phyloP scores from a whole-genome alignment of 1,140 invertebrate genomes.

The Drosophila melanica region DNA sequence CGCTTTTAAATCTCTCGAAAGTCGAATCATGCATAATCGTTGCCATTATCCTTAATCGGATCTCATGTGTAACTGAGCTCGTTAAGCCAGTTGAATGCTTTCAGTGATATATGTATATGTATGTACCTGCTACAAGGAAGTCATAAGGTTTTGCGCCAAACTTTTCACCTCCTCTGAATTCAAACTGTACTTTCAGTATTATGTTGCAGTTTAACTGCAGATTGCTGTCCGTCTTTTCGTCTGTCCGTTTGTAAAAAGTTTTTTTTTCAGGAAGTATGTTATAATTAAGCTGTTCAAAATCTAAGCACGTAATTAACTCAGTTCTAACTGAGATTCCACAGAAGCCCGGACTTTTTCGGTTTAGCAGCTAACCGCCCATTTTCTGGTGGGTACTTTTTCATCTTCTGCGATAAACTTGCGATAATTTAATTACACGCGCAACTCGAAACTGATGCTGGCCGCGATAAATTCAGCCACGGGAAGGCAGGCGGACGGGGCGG shows the following conservation, averaged over 20 bases:
- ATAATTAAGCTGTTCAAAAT: slow-evolving; percentile 50
- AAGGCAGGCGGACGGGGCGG: background rate
- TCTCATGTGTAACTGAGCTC: slow-evolving; percentile 3
- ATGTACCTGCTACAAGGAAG: background rate
- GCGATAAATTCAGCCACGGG: slow-evolving; percentile 11
- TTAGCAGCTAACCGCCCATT: slow-evolving; percentile 9
- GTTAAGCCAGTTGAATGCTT: slow-evolving; percentile 25
- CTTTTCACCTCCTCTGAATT: slow-evolving; percentile 1
- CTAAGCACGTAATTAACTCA: slow-evolving; percentile 58
- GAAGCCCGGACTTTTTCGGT: slow-evolving; percentile 29
- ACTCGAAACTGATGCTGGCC: slow-evolving; percentile 33
- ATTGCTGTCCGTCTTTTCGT: background rate
- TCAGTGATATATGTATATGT: slow-evolving; percentile 26
- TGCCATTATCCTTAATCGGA: slow-evolving; percentile 1
- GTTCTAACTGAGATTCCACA: slow-evolving; percentile 40
- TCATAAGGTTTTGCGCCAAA: background rate
- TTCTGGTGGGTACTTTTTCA: slow-evolving; percentile 18
- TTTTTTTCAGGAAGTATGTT: slow-evolving; percentile 8
- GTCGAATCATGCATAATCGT: background rate
- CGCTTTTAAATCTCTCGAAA: background rate
- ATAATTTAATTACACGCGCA: slow-evolving; percentile 66
- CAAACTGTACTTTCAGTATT: slow-evolving; percentile 8
- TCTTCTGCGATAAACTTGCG: slow-evolving; percentile 57
- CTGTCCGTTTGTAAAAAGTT: slow-evolving; percentile 15
- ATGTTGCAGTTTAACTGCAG: slow-evolving; percentile 3